Evolutionary conservation across 2,888 invertebrate genomes (phyloP), one percentile per base, ranked within the genome.

Genomic region (Gnatocerus cornutus): DNA sequence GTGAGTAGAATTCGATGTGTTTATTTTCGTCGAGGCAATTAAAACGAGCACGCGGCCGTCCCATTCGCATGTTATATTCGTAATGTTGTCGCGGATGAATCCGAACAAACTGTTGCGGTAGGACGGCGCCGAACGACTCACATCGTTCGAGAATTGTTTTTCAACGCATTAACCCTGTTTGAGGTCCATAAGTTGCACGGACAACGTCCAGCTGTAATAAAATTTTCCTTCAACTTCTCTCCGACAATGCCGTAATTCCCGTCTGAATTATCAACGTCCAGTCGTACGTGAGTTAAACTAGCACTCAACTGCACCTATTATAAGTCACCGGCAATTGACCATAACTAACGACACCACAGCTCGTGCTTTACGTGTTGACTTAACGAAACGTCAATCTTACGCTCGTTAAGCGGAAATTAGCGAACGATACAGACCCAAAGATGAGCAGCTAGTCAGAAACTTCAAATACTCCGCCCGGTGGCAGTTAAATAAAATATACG

Each of bases 401-500:
- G 39, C 62, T 50, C 46, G 30, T 39, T 39, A 16, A 58, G 50
- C 37, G 53, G 45, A 55, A 46, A 61, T 53, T 29, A 52, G 16
- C n/a, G 10, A 46, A 33, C 45, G 46, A 33, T 59, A 46, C 41
- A 52, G 33, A 21, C 30, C 9, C 55, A 16, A 37, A 21, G 59
- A 50, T 41, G 62, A 48, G 62, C 29, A 14, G 9, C 61, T 21
- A 61, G 39, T 61, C n/a, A 58, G 37, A 50, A 65, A 45, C 55
- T 56, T 56, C 50, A 53, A 59, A 48, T 46, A 37, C 59, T 14
- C 45, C 43, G 39, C 55, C 39, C 56, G 30, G 58, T 27, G 45
- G 43, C 53, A 50, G 43, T 63, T 68, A 68, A 68, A 63, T 64
- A 66, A 71, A 71, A 71, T 69, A 65, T 71, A 68, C 45, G 48